Evolutionary conservation across 2,113 vertebrate genomes (phyloP), one percentile per base, ranked within the genome.

Genomic region (Alligator mississippiensis): DNA sequence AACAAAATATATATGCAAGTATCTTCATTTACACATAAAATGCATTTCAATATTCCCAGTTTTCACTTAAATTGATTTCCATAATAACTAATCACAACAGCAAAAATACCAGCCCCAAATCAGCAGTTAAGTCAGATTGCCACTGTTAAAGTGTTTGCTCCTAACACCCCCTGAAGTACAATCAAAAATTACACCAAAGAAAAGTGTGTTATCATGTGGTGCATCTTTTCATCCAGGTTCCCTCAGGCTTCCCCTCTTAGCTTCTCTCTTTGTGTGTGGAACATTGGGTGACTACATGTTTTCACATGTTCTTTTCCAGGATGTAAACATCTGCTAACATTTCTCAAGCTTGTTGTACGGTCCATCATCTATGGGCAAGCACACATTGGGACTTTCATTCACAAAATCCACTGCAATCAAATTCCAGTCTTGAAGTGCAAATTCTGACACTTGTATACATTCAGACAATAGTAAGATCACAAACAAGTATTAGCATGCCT

Each of bases 271-370:
- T 89, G 5, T 47, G 68, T 2, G 1, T 9, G 9, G 5, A 79
- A 22, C 75, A 28, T 21, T 14, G 12, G 34, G 38, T 11, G 34
- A 25, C 54, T 0, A 0, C 4, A 58, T 7, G 22, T 47, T 24
- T 85, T 68, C 72, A 70, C 62, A 19, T 55, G 3, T 3, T n/a
- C 54, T 80, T 18, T 94, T 89, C 57, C 47, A 80, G 85, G 34
- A 18, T 75, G 59, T 7, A 85, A 66, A 25, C 2, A 2, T 15
- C 22, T 70, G 17, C 9, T 6, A 85, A 79, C 0, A 0, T 34
- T 91, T 84, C 87, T 82, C 82, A 93, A 74, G 5, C 63, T 2
- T 3, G 2, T 28, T 10, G 27, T 59, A 24, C n/a, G 2, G 2
- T 54, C 61, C 47, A 77, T 77, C 38, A 86, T 21, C 25, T 30